Evolutionary conservation across 2,113 vertebrate species (phyloP), one percentile per base, ranked within the genome.

Genomic region (Bubalus kerabau): DNA sequence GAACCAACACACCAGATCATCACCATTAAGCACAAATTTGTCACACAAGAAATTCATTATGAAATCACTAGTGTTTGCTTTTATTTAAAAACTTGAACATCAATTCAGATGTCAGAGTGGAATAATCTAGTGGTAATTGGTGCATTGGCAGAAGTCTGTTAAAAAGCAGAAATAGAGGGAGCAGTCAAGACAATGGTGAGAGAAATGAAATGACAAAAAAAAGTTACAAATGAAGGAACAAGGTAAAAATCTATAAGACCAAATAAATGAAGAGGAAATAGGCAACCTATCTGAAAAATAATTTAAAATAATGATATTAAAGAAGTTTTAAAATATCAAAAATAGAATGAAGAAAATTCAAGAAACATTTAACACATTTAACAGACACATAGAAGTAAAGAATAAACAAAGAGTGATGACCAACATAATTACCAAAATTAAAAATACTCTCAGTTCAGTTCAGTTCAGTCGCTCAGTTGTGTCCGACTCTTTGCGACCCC

Each of bases 51-150:
- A 40, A 81, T 54, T 97, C 46, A 84, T 64, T 94, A 50, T 64
- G 54, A 95, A 95, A 95, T 93, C 86, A 36, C 6, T 43, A 48
- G 43, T 46, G 28, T 67, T 96, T 78, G 30, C 24, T 89, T 94
- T 94, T 80, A 67, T 91, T 96, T 80, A 59, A 93, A 91, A 96
- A 90, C 52, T 60, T 78, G 48, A 92, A 94, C 83, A 59, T 95
- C 36, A 87, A 30, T n/a, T 97, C 62, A 93, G 32, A 83, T 40
- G 56, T 71, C 74, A 96, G 59, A 76, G 36, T 59, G 7, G 24
- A 60, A 91, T 17, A n/a, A 60, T 67, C 13, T 74, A 93, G 62
- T 46, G 84, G 21, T 36, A 78, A 28, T 36, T 88, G 9, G 21
- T 84, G 4, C 4, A 46, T 28, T 32, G 64, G 9, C 74, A 90